Evolutionary conservation across 64 coral and sea anemone genomes (phyloP).

Genomic region (Anthopleura sola): DNA sequence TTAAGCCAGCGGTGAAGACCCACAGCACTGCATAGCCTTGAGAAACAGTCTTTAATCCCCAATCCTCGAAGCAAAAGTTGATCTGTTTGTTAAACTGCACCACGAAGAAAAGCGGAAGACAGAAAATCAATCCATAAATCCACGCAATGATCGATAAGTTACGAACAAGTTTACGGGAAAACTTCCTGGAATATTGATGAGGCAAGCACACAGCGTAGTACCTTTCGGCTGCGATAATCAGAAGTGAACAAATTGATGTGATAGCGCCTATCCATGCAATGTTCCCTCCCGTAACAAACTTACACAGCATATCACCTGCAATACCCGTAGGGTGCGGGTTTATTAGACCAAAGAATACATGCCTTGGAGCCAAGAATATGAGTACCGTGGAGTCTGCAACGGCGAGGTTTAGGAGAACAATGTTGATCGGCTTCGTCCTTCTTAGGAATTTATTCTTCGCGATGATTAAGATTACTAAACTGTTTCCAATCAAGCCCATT

Average conservation of each 20-base stretch:
- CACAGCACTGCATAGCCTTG: slow-evolving; percentile 9
- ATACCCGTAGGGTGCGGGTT: background rate
- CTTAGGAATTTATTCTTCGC: background rate
- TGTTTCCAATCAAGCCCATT: background rate
- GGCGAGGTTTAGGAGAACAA: slow-evolving; percentile 18
- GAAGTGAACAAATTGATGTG: slow-evolving; percentile 10
- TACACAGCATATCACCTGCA: background rate
- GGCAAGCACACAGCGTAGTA: slow-evolving; percentile 12
- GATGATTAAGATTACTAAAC: slow-evolving; percentile 5
- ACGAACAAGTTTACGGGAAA: background rate
- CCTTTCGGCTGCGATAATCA: slow-evolving; percentile 7
- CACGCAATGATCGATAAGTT: background rate
- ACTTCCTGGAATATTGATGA: slow-evolving; percentile 2
- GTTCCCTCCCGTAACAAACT: slow-evolving; percentile 23
- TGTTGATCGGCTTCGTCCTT: background rate
- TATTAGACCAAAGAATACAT: slow-evolving; percentile 14
- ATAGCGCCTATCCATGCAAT: slow-evolving; percentile 19
- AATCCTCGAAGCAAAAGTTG: slow-evolving; percentile 12
- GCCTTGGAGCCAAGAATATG: slow-evolving; percentile 15
- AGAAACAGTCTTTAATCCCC: background rate
- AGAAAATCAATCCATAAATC: slow-evolving; percentile 9
- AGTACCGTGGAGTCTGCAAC: slow-evolving; percentile 7
- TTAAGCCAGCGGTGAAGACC: background rate
- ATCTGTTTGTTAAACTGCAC: slow-evolving; percentile 3
- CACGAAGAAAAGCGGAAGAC: slow-evolving; percentile 6